Percentiles rank a stretch among this genome's conserved stretches.
These are phyloP conservation scores for Ceratitis capitata DNA, from an alignment of 1,140 invertebrate species.

Conservation along the genomic window DNA sequence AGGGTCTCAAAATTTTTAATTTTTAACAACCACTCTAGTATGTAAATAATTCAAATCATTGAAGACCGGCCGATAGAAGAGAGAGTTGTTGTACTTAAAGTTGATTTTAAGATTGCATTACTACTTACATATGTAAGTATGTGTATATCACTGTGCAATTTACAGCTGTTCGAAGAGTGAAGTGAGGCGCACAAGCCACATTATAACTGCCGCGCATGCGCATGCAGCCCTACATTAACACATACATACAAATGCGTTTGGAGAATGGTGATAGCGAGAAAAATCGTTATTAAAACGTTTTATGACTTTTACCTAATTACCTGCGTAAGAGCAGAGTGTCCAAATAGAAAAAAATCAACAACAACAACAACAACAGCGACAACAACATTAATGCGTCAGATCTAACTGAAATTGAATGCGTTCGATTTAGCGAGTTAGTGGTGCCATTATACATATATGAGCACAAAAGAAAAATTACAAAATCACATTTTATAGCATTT, in stretches of 20 bases:
- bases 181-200: background rate
- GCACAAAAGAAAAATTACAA: background rate
- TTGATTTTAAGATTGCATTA: constrained; percentile 22
- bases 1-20: too few species aligned
- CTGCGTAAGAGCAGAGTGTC: too few species aligned
- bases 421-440: constrained; percentile 19
- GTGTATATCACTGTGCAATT: background rate
- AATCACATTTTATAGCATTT: background rate
- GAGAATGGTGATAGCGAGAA: background rate
- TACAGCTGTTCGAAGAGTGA: background rate
- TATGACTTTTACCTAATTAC: constrained; percentile 23
- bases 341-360: background rate
- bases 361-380: background rate
- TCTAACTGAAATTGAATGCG: background rate
- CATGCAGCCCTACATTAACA: background rate
- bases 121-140: background rate
- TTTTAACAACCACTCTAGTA: too few species aligned
- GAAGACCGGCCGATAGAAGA: background rate
- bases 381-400: background rate
- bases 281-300: constrained; percentile 13
- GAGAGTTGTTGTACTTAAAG: background rate
- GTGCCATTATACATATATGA: constrained; percentile 17
- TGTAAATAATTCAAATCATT: too few species aligned
- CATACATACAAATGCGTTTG: background rate
- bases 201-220: background rate